Evolutionary conservation across 2,113 vertebrate species (phyloP), one percentile per base, ranked within the genome.

Genomic region (Solea senegalensis): DNA sequence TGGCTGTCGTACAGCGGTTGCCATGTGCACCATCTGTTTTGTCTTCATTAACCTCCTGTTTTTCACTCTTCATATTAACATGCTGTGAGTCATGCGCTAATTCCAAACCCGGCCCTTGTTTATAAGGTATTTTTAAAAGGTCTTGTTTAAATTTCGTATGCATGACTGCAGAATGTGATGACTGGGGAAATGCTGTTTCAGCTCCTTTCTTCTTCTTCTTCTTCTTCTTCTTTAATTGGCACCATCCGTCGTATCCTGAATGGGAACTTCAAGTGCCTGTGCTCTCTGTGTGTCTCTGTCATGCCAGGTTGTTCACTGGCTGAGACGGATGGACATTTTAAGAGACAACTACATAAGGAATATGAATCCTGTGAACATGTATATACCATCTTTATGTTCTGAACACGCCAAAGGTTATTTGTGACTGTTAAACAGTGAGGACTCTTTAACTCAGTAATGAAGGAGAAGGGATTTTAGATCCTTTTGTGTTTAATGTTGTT

Each of bases 221-320:
- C 66, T 60, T 46, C 13, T 44, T 10, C 7, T 44, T 3, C 12
- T 57, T 58, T 72, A 53, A 74, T 57, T 65, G 67, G 74, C 80
- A 82, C 69, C 74, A 67, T 84, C 48, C 6, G 66, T 83, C 45
- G 74, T 80, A 80, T 82, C 70, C 71, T 57, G 76, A 76, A 65
- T 66, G 74, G 34, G 68, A 88, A 86, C 70, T 80, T 87, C 74
- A 89, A 90, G 90, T 90, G 88, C 88, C 90, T 89, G 86, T 80
- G 79, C 77, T 80, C 52, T 71, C 41, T 65, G 54, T 83, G 83
- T 65, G 50, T 79, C 81, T 83, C 75, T 1, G 64, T 78, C 56
- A 6, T 41, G 15, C 46, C 9, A 1, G 48, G 57, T 58, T 52
- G 65, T 60, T 80, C 51, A 44, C 69, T 44, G 27, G 44, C 48